Percentiles rank a stretch among this genome's conserved stretches.
These are phyloP conservation scores for Squalus acanthias DNA, from an alignment of 2,797 vertebrate genomes.

Conservation along the genomic window DNA sequence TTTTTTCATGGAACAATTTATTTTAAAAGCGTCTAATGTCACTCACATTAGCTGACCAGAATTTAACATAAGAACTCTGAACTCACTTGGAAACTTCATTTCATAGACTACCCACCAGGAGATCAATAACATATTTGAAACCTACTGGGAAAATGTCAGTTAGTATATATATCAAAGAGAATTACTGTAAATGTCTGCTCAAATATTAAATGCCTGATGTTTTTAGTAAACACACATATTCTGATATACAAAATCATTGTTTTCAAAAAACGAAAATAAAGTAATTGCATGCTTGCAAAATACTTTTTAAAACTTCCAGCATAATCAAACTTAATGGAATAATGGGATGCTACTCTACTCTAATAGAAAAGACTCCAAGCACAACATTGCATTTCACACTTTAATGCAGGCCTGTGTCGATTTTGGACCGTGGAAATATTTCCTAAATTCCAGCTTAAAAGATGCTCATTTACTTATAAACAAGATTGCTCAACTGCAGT, in stretches of 20 bases:
- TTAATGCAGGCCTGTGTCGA: not conserved
- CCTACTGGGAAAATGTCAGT: not conserved
- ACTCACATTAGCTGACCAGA: slow-evolving; percentile 13
- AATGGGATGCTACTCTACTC: not conserved
- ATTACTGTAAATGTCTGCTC: not conserved
- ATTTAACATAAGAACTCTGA: not conserved
- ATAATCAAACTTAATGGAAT: not conserved
- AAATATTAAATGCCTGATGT: not conserved
- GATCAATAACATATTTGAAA: slow-evolving; percentile 28
- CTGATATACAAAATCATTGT: not conserved
- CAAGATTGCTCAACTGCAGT: not conserved
- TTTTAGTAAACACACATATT: not conserved
- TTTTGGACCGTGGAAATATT: not conserved
- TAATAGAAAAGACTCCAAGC: slow-evolving; percentile 13
- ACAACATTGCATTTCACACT: not conserved
- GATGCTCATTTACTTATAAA: slow-evolving; percentile 1
- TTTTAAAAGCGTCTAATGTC: not conserved
- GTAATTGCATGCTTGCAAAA: not conserved
- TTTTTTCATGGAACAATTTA: not conserved
- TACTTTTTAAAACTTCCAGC: not conserved
- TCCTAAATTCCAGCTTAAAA: not conserved
- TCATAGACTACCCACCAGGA: slow-evolving; percentile 10
- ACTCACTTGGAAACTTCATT: not conserved
- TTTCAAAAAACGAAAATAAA: not conserved
- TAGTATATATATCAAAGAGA: slow-evolving; percentile 6